phyloP scores from a whole-genome alignment of 2,888 invertebrate species.

The Oligia strigilis region DNA sequence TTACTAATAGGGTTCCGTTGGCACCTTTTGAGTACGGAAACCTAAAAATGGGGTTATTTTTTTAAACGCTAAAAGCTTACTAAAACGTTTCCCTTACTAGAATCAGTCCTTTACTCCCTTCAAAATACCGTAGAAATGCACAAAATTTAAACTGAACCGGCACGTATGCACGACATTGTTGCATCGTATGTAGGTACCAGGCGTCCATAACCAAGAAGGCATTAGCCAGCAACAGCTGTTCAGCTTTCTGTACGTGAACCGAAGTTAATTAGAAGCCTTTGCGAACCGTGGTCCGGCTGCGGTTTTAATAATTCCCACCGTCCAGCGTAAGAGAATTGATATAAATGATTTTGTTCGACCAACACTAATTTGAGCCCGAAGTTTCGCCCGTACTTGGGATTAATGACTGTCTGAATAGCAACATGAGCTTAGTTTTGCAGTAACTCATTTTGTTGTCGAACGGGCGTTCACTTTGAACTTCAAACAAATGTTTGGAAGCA shows the following conservation, averaged over 20 bases:
- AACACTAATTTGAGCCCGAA: conserved; percentile 72
- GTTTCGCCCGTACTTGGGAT: conserved; percentile 65
- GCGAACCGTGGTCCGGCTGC: conserved; percentile 76
- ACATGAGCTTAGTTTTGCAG: conserved; percentile 63
- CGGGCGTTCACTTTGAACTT: conserved; percentile 70
- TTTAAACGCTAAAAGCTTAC: not conserved
- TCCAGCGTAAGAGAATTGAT: conserved; percentile 81
- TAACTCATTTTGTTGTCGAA: conserved; percentile 69
- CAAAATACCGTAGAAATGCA: not conserved
- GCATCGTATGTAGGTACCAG: conserved; percentile 70
- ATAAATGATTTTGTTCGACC: conserved; percentile 80
- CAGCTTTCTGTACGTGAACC: conserved; percentile 74
- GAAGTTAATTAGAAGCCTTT: conserved; percentile 86
- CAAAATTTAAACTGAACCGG: conserved; percentile 5
- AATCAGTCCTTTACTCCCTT: not conserved
- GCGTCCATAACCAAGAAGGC: conserved; percentile 73
- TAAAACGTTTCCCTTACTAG: not conserved
- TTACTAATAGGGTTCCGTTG: not conserved
- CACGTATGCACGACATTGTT: conserved; percentile 53
- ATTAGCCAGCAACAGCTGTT: conserved; percentile 81
- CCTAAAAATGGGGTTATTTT: not conserved
- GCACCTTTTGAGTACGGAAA: no score
- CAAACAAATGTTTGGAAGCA: conserved; percentile 64
- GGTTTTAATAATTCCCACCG: conserved; percentile 86
- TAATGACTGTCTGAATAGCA: conserved; percentile 71